Evolutionary conservation across 2,797 vertebrate genomes (phyloP), one percentile per base, ranked within the genome.

Genomic region (Cuniculus paca): DNA sequence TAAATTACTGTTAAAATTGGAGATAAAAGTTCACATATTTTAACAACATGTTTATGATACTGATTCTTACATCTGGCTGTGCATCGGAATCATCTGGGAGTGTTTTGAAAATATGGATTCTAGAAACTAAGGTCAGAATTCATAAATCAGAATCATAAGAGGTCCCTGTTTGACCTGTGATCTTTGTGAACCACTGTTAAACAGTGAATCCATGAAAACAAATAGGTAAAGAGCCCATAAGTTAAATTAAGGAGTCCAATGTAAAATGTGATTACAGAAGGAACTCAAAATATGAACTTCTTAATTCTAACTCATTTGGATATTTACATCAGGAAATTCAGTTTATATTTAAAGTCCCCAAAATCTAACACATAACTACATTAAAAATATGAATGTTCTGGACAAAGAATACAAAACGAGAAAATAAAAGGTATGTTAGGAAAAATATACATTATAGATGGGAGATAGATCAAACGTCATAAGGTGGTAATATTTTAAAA

Each of bases 1-100:
- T 98, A 99, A 98, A 94, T 99, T 99, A 98, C 99, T 99, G 98
- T 95, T 94, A 82, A 61, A 89, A 92, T 80, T 94, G n/a, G 54
- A 95, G 81, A 97, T 63, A 97, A 79, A 90, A 97, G 54, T 70
- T 36, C 56, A 97, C 89, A 94, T 60, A 96, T 96, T 98, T 95
- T 93, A 84, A 88, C 86, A 94, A 85, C 31, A 81, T 52, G 48
- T 87, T 65, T 45, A 81, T 80, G 39, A 87, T 39, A 88, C 6
- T 78, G 75, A 97, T 42, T 95, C 80, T 91, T 89, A 65, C 3
- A 84, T 63, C 28, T 92, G 87, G 58, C 16, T 96, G 65, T 93
- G 20, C 34, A 91, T 90, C 28, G 87, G 70, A 93, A 84, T 77
- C 56, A 80, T 58, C 26, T 26, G 12, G 34, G 60, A 92, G 26